phyloP scores from a whole-genome alignment of 2,888 invertebrate species.

The Sceliomorpha sp. region DNA sequence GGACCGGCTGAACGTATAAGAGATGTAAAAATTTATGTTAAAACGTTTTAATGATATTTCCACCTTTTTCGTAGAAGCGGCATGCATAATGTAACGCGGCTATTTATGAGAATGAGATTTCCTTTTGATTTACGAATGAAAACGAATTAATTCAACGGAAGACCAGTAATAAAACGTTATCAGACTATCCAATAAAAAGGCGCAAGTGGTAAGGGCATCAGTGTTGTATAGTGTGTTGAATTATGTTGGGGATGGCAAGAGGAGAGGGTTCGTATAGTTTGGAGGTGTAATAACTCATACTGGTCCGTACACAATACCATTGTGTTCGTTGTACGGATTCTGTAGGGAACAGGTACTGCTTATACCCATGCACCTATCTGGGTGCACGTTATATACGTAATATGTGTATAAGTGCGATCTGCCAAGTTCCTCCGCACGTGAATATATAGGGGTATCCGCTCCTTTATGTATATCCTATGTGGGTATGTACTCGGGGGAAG shows the following conservation, averaged over 20 bases:
- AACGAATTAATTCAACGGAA: constrained; percentile 33
- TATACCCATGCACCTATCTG: constrained; percentile 43
- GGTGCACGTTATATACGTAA: constrained; percentile 40
- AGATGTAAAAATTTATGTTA: too few relatives aligned
- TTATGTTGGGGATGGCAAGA: constrained; percentile 67
- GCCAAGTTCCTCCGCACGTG: constrained; percentile 34
- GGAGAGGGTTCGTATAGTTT: constrained; percentile 56
- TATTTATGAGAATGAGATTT: constrained; percentile 16
- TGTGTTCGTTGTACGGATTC: constrained; percentile 76
- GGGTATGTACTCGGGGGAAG: constrained; percentile 15
- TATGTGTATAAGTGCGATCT: constrained; percentile 42
- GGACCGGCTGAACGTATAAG: not conserved
- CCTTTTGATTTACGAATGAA: constrained; percentile 24
- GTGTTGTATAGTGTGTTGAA: constrained; percentile 72
- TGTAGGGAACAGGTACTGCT: constrained; percentile 71
- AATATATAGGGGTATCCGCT: constrained; percentile 37
- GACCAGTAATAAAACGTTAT: constrained; percentile 43
- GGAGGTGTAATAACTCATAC: constrained; percentile 77
- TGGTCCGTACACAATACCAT: constrained; percentile 76
- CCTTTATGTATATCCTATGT: constrained; percentile 29
- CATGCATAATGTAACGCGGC: constrained; percentile 12
- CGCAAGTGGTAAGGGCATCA: constrained; percentile 31
- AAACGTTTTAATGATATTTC: too few relatives aligned
- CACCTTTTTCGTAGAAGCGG: too few relatives aligned
- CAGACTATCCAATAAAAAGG: constrained; percentile 44